Evolutionary conservation across 2,797 vertebrate species (phyloP), one percentile per base, ranked within the genome.

Genomic region (Siniperca obscura): DNA sequence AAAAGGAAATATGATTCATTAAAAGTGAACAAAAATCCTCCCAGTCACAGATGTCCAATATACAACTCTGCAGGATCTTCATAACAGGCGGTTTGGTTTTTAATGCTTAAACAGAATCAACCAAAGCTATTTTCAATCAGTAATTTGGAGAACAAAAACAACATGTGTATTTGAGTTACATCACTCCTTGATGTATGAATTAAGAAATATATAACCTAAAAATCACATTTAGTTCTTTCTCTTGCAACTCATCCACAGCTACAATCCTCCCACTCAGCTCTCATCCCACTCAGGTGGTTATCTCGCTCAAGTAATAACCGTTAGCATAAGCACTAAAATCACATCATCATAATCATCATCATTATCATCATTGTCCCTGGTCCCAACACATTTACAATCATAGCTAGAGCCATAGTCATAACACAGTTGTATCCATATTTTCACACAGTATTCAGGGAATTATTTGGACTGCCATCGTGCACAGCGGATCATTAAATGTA

Each of bases 251-350:
- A 78, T 82, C 52, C 74, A 55, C 74, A 74, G 62, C 27, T 53
- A 55, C 55, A 83, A 40, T 83, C 87, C 84, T 86, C 85, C 87
- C 80, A 76, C 81, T 87, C 81, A 83, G 76, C 74, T 48, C 68
- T 79, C 80, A 89, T 87, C 77, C 91, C 69, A 42, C 84, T 89
- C 89, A 89, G 93, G 91, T 92, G 90, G 74, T 83, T 84, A 89
- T 88, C 77, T 91, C 69, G 38, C 84, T 89, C 88, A 89, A 93
- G 91, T 92, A 90, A 94, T 93, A 93, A 93, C 86, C 82, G 75
- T 90, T 92, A 89, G 80, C 90, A 87, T 89, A 81, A 93, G 91
- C 85, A 87, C 87, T 92, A 91, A 92, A 93, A 93, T 93, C 89
- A 87, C 86, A 91, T 89, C 86, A 91, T 90, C 87, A 89, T 90